Evolutionary conservation across 2,888 invertebrate genomes (phyloP), one percentile per base, ranked within the genome.

Genomic region (Theretra japonica): DNA sequence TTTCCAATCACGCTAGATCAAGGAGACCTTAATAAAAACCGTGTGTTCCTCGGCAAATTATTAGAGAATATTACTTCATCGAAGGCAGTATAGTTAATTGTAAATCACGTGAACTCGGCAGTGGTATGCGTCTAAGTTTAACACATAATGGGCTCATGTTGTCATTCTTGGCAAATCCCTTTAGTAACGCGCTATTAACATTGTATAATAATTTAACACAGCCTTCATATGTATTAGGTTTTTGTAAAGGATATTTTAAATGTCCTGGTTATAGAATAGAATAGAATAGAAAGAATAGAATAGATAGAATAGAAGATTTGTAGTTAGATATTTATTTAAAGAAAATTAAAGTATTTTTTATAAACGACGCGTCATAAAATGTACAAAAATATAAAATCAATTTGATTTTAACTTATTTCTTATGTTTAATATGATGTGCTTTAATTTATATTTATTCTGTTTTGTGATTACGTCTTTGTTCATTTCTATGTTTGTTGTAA

Each of bases 171-270:
- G 62, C 62, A 62, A 62, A 62, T 62, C 33, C 28, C 33, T 62
- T 60, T 62, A 62, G 62, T 62, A 62, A 33, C 21, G 62, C 62
- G 62, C 62, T 62, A 33, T 41, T 62, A 62, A 62, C 62, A 62
- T 62, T 62, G 62, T 33, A 59, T 28, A 59, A 41, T 62, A 62
- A 62, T 62, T 41, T 33, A 28, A 62, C 21, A 62, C 33, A 62
- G 33, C n/a, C 33, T 33, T 62, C 30, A n/a, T 62, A 33, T 62
- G 62, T 21, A 41, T 60, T 62, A 33, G 50, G n/a, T 53, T 53
- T 62, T 33, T 62, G n/a, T 62, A 3, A 62, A 41, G 41, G 41
- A 41, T 41, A 11, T 11, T 15, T 15, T 28, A 11, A 41, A 41
- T n/a, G 41, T 41, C 41, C 41, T 41, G 41, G 41, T 11, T 41